phyloP scores from a whole-genome alignment of 2,113 vertebrate genomes.

The Castor canadensis region DNA sequence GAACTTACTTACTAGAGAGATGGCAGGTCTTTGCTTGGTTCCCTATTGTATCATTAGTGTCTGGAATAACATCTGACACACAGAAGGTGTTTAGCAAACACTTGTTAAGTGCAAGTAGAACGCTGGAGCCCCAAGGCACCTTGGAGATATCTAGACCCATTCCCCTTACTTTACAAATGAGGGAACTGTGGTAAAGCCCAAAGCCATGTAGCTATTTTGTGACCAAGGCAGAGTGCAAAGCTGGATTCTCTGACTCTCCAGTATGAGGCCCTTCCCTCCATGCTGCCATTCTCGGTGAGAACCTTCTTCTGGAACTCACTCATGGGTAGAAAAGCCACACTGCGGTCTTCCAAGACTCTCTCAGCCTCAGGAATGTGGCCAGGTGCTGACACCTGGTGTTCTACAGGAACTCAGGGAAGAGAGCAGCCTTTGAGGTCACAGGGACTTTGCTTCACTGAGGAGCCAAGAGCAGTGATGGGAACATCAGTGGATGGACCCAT shows the following conservation, averaged over 20 bases:
- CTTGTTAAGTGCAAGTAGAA: not conserved
- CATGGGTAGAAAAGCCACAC: not conserved
- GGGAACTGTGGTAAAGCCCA: not conserved
- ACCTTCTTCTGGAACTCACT: too few species aligned
- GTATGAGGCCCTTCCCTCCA: not conserved
- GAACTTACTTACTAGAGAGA: not conserved
- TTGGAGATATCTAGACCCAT: not conserved
- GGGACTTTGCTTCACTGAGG: not conserved
- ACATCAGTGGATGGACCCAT: rapidly evolving
- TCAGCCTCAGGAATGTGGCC: not conserved
- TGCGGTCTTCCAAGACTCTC: not conserved
- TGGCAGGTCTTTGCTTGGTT: not conserved
- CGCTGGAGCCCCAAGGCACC: too few species aligned
- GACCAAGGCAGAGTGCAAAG: not conserved
- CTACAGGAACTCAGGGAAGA: not conserved
- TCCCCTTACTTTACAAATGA: not conserved
- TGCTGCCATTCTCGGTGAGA: not conserved
- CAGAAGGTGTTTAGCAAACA: not conserved
- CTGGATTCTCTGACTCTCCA: not conserved
- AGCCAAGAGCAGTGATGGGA: not conserved
- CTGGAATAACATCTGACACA: not conserved
- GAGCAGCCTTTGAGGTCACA: not conserved
- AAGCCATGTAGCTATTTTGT: not conserved
- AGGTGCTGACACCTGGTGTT: rapidly evolving
- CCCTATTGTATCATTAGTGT: not conserved